Evolutionary conservation across 2,888 invertebrate species (phyloP), one percentile per base, ranked within the genome.

Genomic region (Tetropium fuscum): DNA sequence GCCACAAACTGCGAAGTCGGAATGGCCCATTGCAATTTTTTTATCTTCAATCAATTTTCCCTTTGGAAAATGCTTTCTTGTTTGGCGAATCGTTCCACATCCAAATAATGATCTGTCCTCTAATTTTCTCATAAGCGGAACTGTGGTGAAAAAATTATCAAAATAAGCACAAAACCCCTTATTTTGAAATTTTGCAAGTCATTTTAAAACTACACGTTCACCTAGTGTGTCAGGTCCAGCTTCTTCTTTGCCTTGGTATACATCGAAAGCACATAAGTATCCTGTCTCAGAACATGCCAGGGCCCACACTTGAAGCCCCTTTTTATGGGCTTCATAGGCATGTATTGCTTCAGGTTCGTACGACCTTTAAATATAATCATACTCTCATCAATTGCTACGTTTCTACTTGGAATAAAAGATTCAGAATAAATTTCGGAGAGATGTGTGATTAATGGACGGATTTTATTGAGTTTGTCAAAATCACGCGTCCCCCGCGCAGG

Each of bases 21-120:
- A 2, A 2, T 41, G 20, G 6, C 41, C 41, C 10, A 11, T 10
- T 20, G 10, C 11, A 19, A 41, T 20, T 6, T 18, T 11, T 20
- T 41, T 41, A 41, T 41, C 41, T n/a, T 5, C 2, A 22, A 22
- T 22, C 11, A 32, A 13, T 72, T 67, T 73, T 10, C 13, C 32
- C 15, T 40, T 19, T 10, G 40, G 40, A 8, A 40, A n/a, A 1
- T 11, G 6, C 11, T 6, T 41, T 41, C 41, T 20, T 6, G n/a
- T 11, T 20, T 41, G 20, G 7, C 19, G n/a, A n/a, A 41, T 10
- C 10, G 41, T 41, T 1, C 41, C 41, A 20, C 20, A 20, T 6
- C 11, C 19, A 11, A 20, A 19, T 2, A 40, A 7, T 3, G 3
- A 4, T 2, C 20, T 11, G 1, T 20, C 2, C 11, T 10, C 10